Evolutionary conservation across 2,113 vertebrate species (phyloP).

Genomic region (Turdus rufiventris): DNA sequence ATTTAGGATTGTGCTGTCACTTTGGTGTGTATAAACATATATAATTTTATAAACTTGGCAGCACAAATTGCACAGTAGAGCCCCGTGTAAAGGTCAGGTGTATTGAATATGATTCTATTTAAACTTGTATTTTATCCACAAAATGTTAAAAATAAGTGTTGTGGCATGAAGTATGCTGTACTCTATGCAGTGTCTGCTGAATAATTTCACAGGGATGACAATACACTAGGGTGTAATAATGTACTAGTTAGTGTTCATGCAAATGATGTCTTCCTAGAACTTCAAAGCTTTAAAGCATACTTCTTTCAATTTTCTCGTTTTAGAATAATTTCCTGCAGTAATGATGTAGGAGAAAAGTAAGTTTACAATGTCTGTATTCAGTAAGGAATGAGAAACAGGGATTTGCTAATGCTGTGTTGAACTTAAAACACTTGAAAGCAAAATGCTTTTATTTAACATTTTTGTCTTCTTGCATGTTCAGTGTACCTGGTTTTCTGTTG

Average conservation of each 20-base stretch:
- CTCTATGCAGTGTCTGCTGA: neutral
- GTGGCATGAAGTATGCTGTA: neutral
- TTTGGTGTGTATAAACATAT: neutral
- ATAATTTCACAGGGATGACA: neutral
- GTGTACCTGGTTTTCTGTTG: neutral
- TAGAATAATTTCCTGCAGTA: neutral
- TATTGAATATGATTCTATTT: neutral
- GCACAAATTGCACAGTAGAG: neutral
- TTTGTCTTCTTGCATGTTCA: neutral
- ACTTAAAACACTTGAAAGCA: neutral
- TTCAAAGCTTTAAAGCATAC: neutral
- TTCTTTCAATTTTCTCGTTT: neutral
- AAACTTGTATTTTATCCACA: neutral
- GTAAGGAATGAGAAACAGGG: neutral
- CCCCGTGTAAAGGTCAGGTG: neutral
- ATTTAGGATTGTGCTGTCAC: constrained; percentile 1
- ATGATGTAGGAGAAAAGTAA: neutral
- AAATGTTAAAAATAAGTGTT: neutral
- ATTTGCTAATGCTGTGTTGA: neutral
- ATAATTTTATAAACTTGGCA: neutral
- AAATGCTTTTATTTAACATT: neutral
- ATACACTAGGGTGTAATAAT: neutral
- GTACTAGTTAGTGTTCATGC: neutral
- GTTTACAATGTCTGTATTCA: neutral
- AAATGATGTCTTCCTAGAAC: neutral